Evolutionary conservation across 2,113 vertebrate genomes (phyloP).

Genomic region (Lamprotornis superbus): DNA sequence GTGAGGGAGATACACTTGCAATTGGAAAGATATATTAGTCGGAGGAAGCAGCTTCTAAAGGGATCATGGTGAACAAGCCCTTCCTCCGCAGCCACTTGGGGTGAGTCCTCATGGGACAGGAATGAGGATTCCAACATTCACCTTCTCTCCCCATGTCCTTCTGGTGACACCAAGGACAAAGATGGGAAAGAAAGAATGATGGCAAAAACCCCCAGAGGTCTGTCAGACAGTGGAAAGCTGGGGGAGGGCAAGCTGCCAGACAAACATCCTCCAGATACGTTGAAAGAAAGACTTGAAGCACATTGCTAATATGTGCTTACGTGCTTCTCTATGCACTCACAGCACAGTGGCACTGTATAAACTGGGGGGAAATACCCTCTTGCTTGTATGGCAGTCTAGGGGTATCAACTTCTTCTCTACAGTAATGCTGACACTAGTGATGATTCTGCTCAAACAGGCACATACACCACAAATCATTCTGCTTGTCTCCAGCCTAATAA

Average conservation of each 20-base stretch:
- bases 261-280: background rate
- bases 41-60: background rate
- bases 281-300: background rate
- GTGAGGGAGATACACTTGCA: accelerated
- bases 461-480: background rate
- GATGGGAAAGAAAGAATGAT: background rate
- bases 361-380: background rate
- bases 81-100: background rate
- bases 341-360: background rate
- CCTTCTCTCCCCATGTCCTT: background rate
- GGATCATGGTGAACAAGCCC: background rate
- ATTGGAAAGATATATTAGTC: background rate
- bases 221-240: background rate
- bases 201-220: background rate
- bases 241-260: background rate
- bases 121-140: background rate
- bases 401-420: background rate
- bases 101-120: background rate
- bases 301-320: accelerated
- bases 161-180: background rate
- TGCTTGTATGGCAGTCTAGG: background rate
- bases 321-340: accelerated
- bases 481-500: background rate
- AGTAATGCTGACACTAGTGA: background rate
- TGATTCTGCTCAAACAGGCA: background rate